Percentiles rank a stretch among this genome's conserved stretches.
These are phyloP conservation scores for Cebuella pygmaea DNA, from an alignment of 2,797 vertebrate genomes.

Conservation along the genomic window DNA sequence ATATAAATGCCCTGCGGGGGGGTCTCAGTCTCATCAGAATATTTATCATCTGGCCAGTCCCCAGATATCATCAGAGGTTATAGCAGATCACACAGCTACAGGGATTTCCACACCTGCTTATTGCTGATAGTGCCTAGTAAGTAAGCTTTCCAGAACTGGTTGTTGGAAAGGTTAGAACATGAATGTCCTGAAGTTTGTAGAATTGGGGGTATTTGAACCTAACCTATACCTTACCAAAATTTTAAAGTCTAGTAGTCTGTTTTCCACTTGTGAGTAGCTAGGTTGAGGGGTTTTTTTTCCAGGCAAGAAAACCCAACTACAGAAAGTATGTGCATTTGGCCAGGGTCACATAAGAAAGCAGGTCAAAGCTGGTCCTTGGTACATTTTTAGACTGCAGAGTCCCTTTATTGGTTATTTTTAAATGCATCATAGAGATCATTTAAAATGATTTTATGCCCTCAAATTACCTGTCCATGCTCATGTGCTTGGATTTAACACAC, in stretches of 20 bases:
- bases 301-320: background rate
- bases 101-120: accelerated
- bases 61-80: background rate
- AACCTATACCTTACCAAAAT: background rate
- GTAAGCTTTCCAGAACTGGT: background rate
- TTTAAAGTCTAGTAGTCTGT: background rate
- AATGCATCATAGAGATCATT: background rate
- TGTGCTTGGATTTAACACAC: background rate
- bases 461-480: background rate
- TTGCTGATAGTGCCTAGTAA: background rate
- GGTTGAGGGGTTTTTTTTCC: background rate
- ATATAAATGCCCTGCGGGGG: background rate
- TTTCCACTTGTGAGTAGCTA: background rate
- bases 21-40: background rate
- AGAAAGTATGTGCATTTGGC: background rate
- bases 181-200: background rate
- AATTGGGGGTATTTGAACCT: background rate
- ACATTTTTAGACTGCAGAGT: background rate
- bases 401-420: background rate
- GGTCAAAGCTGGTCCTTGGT: background rate
- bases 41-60: background rate
- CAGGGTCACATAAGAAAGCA: background rate
- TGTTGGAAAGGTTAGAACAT: background rate
- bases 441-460: background rate
- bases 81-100: background rate